A percentile compares a stretch with the other conserved stretches of the same genome.
phyloP scores from a whole-genome alignment of 2,113 vertebrate genomes.

The Calonectris borealis region DNA sequence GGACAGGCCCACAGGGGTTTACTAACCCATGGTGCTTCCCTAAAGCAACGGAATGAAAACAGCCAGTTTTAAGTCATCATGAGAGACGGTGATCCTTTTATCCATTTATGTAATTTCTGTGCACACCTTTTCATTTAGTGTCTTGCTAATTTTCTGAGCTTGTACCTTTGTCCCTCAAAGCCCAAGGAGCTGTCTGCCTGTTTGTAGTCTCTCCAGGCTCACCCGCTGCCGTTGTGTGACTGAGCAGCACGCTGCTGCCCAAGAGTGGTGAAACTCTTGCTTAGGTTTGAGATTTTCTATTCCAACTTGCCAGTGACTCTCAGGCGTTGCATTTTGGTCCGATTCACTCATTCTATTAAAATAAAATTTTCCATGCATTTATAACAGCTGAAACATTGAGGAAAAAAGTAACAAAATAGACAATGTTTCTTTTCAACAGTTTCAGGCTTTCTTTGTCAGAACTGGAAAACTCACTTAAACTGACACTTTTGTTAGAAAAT shows the following conservation, averaged over 20 bases:
- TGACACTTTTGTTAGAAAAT: not conserved
- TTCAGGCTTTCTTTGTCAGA: not conserved
- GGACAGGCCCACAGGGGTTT: not conserved
- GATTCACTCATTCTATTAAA: conserved; percentile 13
- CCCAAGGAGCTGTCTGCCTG: not conserved
- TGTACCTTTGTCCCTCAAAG: not conserved
- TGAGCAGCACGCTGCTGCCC: not conserved
- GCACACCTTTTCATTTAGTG: not conserved
- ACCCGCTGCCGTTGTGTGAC: not conserved
- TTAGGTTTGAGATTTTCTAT: not conserved
- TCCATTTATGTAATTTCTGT: not conserved
- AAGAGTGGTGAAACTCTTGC: not conserved
- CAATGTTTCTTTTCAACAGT: not conserved
- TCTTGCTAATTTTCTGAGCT: not conserved
- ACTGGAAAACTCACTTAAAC: not conserved
- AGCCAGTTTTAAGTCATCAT: not conserved
- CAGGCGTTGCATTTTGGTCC: not conserved
- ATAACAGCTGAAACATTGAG: not conserved
- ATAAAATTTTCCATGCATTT: not conserved
- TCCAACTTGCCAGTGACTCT: not conserved
- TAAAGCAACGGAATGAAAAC: not conserved
- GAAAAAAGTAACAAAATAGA: not conserved
- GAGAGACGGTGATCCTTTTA: not conserved
- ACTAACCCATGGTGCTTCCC: not conserved
- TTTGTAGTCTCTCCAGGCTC: not conserved